These are phyloP conservation scores for Diplodus sargus DNA, from an alignment of 2,797 vertebrate genomes.

Conservation along the genomic window DNA sequence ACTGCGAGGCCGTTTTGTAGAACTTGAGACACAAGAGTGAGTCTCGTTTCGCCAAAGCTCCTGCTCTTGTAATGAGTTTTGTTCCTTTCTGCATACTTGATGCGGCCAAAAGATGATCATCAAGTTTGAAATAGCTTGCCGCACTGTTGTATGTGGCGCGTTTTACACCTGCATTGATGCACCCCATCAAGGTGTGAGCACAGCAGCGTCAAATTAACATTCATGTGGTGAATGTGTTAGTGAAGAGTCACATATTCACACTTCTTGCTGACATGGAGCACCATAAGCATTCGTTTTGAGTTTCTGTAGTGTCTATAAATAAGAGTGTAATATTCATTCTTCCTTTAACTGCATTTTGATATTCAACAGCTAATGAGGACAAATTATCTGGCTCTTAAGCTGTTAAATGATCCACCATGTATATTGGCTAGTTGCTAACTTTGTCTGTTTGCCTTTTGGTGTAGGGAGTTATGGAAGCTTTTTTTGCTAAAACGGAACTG, in stretches of 20 bases:
- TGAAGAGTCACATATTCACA: background rate
- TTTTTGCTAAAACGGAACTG: too few species aligned
- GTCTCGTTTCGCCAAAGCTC: conserved; percentile 12
- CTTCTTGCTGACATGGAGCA: background rate
- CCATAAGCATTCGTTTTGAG: background rate
- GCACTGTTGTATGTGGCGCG: background rate
- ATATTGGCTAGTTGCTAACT: background rate
- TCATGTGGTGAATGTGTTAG: background rate
- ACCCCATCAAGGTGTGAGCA: background rate
- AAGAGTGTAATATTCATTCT: background rate
- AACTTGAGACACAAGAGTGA: conserved; percentile 24
- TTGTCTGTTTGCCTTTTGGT: too few species aligned
- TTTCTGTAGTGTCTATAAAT: background rate
- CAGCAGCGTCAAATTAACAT: background rate
- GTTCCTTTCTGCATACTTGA: conserved; percentile 12
- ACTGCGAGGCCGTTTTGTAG: conserved; percentile 19
- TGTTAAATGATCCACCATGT: background rate
- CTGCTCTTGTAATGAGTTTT: conserved; percentile 13
- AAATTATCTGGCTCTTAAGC: background rate
- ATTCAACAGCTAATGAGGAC: background rate
- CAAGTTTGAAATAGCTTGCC: background rate
- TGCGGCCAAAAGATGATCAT: conserved; percentile 26
- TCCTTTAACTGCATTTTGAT: background rate
- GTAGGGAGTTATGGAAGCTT: too few species aligned
- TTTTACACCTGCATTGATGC: background rate